Conservation (phyloP, 2,113 vertebrate species). For the Isurus oxyrinchus region DNA sequence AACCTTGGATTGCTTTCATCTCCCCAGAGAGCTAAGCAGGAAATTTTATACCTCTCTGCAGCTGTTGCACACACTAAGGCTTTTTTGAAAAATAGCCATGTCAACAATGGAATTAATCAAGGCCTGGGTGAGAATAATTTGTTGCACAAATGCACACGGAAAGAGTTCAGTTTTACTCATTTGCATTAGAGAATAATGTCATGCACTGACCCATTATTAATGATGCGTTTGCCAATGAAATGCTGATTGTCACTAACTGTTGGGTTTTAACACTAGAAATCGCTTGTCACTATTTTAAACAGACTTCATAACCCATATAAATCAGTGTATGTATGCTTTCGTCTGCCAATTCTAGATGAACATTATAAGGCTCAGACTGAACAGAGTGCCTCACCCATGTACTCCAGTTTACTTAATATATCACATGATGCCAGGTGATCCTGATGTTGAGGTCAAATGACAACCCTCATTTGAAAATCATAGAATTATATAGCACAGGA, state of each 20-base stretch:
- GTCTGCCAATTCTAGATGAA: background rate
- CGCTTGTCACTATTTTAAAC: background rate
- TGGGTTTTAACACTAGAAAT: background rate
- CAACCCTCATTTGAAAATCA: background rate
- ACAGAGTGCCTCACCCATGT: background rate
- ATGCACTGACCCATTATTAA: background rate
- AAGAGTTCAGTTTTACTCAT: background rate
- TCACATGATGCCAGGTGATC: background rate
- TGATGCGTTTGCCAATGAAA: background rate
- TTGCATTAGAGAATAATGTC: background rate
- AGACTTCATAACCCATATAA: background rate
- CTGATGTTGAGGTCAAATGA: background rate
- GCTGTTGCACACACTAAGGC: conserved; percentile 1
- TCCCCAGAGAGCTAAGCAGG: background rate
- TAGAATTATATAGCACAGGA: background rate
- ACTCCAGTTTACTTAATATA: background rate
- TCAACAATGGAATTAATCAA: conserved; percentile 28
- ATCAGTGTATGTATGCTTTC: background rate
- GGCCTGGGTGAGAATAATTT: background rate
- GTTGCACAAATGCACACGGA: background rate
- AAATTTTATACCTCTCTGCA: background rate
- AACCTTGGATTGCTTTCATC: background rate
- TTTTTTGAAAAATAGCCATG: conserved; percentile 19
- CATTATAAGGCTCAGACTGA: background rate
- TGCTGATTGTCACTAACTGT: background rate